phyloP scores from a whole-genome alignment of 2,888 invertebrate species.

The Altica lythri region DNA sequence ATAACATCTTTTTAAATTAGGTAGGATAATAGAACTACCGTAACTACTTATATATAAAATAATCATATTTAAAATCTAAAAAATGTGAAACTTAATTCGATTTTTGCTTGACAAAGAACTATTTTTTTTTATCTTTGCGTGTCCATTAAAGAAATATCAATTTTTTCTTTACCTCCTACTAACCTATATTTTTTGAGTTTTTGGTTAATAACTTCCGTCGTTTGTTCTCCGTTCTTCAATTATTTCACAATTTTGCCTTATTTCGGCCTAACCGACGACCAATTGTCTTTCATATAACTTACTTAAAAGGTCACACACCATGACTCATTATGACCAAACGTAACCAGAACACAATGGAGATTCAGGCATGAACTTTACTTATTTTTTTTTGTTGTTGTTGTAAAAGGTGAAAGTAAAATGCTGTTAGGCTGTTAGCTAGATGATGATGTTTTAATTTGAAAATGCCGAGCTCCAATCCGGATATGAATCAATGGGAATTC shows the following conservation, averaged over 20 bases:
- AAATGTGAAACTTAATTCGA: too few relatives aligned
- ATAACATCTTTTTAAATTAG: too few relatives aligned
- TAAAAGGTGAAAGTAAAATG: not conserved
- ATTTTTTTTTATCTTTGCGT: too few relatives aligned
- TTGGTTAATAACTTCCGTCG: conserved; percentile 2
- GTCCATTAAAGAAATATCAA: too few relatives aligned
- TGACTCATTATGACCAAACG: not conserved
- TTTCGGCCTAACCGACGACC: not conserved
- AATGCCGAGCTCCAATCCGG: not conserved
- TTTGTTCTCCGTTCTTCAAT: conserved; percentile 1
- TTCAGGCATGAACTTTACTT: too few relatives aligned
- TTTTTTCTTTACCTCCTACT: conserved; percentile 4
- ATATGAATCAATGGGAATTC: not conserved
- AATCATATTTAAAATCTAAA: too few relatives aligned
- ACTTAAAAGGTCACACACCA: not conserved
- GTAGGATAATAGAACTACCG: too few relatives aligned
- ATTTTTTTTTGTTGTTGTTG: too few relatives aligned
- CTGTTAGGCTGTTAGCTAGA: not conserved
- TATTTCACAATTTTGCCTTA: conserved; percentile 2
- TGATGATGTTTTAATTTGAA: not conserved
- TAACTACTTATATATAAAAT: too few relatives aligned
- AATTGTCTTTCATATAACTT: not conserved
- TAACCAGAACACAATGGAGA: not conserved
- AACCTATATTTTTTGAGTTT: not conserved
- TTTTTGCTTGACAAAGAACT: too few relatives aligned